These are phyloP conservation scores for Saccopteryx leptura DNA, from an alignment of 2,113 vertebrate species.

Conservation along the genomic window DNA sequence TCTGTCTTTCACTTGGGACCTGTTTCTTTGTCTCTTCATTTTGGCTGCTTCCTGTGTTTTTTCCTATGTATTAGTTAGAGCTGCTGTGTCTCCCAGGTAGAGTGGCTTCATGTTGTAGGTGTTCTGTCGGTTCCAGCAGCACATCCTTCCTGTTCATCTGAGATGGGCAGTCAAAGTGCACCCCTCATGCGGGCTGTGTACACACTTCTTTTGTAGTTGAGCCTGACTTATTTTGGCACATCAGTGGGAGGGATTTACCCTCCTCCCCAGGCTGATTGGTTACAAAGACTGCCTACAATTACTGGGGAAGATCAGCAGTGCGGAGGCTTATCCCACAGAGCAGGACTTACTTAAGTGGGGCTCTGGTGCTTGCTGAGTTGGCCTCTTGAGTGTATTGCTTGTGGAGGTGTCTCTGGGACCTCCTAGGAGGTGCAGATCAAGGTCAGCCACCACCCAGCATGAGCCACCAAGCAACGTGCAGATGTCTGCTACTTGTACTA, in stretches of 20 bases:
- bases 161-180: neutral
- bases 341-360: neutral
- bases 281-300: neutral
- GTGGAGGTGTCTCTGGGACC: neutral
- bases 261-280: neutral
- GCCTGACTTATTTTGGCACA: neutral
- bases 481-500: neutral
- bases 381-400: neutral
- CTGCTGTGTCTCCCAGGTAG: neutral
- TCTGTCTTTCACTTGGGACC: neutral
- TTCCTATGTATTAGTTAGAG: neutral
- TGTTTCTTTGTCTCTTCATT: neutral
- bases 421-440: neutral
- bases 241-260: neutral
- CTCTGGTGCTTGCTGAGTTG: neutral
- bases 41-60: neutral
- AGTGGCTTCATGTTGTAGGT: neutral
- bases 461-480: neutral
- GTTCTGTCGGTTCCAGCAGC: neutral
- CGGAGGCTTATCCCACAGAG: neutral
- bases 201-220: neutral
- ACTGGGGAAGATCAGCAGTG: neutral
- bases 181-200: neutral
- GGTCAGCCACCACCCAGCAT: neutral
- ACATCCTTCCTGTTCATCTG: neutral